These are phyloP conservation scores for Scaeva pyrastri DNA, from an alignment of 2,888 invertebrate species.

Conservation along the genomic window DNA sequence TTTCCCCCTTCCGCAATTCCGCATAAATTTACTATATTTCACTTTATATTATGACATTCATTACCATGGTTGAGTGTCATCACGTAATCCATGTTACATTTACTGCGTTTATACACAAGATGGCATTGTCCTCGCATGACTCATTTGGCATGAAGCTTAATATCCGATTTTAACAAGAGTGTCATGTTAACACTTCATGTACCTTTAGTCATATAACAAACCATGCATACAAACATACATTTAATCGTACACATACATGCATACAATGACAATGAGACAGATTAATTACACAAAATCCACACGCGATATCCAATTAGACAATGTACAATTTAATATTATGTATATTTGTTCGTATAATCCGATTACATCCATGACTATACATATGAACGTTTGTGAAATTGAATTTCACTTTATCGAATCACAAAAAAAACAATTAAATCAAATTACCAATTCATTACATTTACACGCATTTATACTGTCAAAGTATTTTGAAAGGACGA, in stretches of 20 bases:
- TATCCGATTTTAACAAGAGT: slow-evolving; percentile 41
- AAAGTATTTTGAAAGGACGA: slow-evolving; percentile 27
- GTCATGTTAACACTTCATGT: slow-evolving; percentile 42
- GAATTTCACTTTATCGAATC: slow-evolving; percentile 57
- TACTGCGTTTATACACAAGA: slow-evolving; percentile 14
- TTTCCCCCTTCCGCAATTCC: background rate
- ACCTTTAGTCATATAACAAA: background rate
- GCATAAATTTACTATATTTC: too few relatives aligned
- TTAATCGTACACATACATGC: background rate
- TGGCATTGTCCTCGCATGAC: slow-evolving; percentile 42
- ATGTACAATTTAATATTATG: slow-evolving; percentile 52
- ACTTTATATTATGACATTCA: slow-evolving; percentile 16
- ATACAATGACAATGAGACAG: slow-evolving; percentile 6
- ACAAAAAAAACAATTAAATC: slow-evolving; percentile 20
- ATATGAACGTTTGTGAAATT: slow-evolving; percentile 39
- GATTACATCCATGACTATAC: slow-evolving; percentile 39
- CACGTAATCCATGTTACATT: slow-evolving; percentile 46
- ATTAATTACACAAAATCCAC: slow-evolving; percentile 67
- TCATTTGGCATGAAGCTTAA: slow-evolving; percentile 31
- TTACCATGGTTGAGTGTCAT: slow-evolving; percentile 24
- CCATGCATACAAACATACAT: slow-evolving; percentile 3
- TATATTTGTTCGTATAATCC: slow-evolving; percentile 9
- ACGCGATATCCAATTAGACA: slow-evolving; percentile 13
- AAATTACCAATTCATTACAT: slow-evolving; percentile 61
- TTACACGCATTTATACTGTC: slow-evolving; percentile 49